These are phyloP conservation scores for Orcinus orca DNA, from an alignment of 2,113 vertebrate genomes.

Conservation along the genomic window DNA sequence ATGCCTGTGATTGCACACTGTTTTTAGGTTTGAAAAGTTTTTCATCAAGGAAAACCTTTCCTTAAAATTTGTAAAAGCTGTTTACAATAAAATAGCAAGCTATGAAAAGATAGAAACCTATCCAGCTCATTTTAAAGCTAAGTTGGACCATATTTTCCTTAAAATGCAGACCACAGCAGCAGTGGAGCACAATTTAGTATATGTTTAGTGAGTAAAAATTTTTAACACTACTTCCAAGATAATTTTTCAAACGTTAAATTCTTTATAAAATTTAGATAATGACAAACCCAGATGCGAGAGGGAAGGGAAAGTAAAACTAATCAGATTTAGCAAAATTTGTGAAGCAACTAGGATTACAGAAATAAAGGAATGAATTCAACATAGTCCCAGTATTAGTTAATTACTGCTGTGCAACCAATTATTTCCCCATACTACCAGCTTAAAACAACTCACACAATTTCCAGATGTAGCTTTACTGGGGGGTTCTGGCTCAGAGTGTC, in stretches of 20 bases:
- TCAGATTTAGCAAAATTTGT: too few relatives aligned
- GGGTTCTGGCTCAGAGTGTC: too few relatives aligned
- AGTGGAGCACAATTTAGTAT: background rate
- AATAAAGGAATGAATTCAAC: too few relatives aligned
- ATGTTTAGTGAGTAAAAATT: background rate
- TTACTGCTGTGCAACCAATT: too few relatives aligned
- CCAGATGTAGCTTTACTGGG: too few relatives aligned
- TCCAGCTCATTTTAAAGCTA: background rate
- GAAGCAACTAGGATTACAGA: too few relatives aligned
- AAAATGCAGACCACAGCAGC: background rate
- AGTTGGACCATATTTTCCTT: background rate
- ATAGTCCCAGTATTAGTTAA: too few relatives aligned
- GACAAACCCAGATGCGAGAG: too few relatives aligned
- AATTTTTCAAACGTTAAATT: background rate
- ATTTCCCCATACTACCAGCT: too few relatives aligned
- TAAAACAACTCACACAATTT: too few relatives aligned
- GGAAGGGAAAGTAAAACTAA: too few relatives aligned
- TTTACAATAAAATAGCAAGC: constrained; percentile 38
- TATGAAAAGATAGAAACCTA: background rate
- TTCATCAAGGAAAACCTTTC: constrained; percentile 47
- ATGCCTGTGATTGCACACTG: constrained; percentile 54
- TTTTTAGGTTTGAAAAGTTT: constrained; percentile 58
- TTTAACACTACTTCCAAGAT: background rate
- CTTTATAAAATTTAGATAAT: background rate
- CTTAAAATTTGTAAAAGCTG: constrained; percentile 43